Evolutionary conservation across 2,113 vertebrate genomes (phyloP).

Genomic region (Pholis gunnellus): DNA sequence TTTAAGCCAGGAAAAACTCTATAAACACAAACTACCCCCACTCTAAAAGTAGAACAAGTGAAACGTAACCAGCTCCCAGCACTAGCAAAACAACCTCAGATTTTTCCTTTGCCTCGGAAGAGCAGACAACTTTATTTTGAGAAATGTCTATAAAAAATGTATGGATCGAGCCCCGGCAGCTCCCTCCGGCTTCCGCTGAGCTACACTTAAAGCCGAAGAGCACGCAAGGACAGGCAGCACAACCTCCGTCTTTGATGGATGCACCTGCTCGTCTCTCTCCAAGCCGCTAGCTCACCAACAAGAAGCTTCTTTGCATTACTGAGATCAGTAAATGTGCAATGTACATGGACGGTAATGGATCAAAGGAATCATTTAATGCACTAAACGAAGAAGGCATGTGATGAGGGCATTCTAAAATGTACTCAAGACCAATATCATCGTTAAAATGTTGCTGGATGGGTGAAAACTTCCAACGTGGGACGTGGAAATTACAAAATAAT

Average conservation of each 20-base stretch:
- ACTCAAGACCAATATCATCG: neutral
- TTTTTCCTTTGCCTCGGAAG: constrained; percentile 16
- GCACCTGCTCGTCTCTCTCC: constrained; percentile 37
- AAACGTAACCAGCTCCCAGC: constrained; percentile 32
- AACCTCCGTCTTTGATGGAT: constrained; percentile 51
- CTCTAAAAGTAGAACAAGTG: constrained; percentile 23
- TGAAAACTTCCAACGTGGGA: constrained; percentile 19
- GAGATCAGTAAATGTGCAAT: constrained; percentile 37
- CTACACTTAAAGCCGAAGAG: constrained; percentile 62
- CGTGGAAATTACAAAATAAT: constrained; percentile 41
- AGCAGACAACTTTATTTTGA: constrained; percentile 69
- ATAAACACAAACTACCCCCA: neutral
- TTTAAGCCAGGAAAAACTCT: constrained; percentile 14
- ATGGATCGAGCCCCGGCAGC: constrained; percentile 59
- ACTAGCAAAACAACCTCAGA: constrained; percentile 42
- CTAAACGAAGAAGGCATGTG: neutral
- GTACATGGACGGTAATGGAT: neutral
- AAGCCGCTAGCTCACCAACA: constrained; percentile 20
- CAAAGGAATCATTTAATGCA: constrained; percentile 9
- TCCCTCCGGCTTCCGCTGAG: constrained; percentile 33
- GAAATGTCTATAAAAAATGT: constrained; percentile 75
- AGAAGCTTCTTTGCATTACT: constrained; percentile 47
- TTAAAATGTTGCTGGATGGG: neutral
- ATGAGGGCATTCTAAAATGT: constrained; percentile 13
- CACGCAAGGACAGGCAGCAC: constrained; percentile 56